Evolutionary conservation across 2,113 vertebrate species (phyloP).

Genomic region (Lathamus discolor): DNA sequence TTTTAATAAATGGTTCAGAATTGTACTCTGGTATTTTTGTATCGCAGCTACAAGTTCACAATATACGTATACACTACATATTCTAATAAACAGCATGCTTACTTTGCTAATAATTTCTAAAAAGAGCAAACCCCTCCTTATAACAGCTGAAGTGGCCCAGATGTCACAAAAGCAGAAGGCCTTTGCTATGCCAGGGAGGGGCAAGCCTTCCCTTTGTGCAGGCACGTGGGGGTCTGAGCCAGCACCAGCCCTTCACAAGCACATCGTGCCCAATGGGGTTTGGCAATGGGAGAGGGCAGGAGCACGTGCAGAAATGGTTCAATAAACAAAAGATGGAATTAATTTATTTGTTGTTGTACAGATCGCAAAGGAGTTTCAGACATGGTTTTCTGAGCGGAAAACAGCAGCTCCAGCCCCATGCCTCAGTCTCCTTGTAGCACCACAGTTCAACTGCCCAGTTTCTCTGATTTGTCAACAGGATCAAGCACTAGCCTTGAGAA

Average conservation of each 20-base stretch:
- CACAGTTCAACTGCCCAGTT: background rate
- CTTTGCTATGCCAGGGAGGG: conserved; percentile 22
- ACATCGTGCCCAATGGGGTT: background rate
- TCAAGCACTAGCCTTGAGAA: background rate
- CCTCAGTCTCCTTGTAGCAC: background rate
- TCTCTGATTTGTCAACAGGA: background rate
- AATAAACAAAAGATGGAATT: background rate
- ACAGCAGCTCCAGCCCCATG: background rate
- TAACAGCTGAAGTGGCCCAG: conserved; percentile 46
- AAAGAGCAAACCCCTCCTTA: conserved; percentile 39
- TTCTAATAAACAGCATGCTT: conserved; percentile 5
- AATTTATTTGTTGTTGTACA: background rate
- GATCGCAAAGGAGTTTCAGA: background rate
- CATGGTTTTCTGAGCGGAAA: background rate
- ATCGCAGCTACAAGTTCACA: background rate
- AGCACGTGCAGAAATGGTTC: background rate
- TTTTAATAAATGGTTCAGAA: background rate
- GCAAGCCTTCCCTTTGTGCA: background rate
- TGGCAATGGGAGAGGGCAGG: background rate
- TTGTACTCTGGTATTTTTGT: background rate
- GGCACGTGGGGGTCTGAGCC: background rate
- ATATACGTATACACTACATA: background rate
- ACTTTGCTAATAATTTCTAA: conserved; percentile 47
- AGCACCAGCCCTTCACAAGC: background rate
- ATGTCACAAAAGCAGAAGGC: conserved; percentile 26